Conservation (phyloP, 1,140 invertebrate species). For the Pararge aegeria region DNA sequence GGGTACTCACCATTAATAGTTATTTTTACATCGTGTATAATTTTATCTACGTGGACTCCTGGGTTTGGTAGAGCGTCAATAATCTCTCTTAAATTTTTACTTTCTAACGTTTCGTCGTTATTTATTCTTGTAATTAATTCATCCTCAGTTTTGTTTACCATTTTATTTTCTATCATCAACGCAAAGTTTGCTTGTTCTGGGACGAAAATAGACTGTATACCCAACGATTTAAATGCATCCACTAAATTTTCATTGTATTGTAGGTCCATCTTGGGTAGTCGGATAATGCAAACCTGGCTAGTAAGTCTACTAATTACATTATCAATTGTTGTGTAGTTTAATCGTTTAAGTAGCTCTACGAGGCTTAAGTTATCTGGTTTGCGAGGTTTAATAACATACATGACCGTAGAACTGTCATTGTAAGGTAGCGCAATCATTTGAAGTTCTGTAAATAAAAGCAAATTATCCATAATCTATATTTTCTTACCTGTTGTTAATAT, state of each 20-base stretch:
- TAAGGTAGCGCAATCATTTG: slow-evolving; percentile 88
- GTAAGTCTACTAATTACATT: slow-evolving; percentile 74
- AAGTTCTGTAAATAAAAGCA: slow-evolving; percentile 63
- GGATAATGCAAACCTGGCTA: slow-evolving; percentile 77
- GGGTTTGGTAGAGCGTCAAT: slow-evolving; percentile 73
- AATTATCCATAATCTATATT: not conserved
- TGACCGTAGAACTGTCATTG: slow-evolving; percentile 82
- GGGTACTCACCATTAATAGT: slow-evolving; percentile 68
- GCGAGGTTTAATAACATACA: slow-evolving; percentile 86
- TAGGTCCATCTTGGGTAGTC: slow-evolving; percentile 86
- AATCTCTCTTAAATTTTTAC: slow-evolving; percentile 31
- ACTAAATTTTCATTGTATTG: slow-evolving; percentile 80
- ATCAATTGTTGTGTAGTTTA: slow-evolving; percentile 80
- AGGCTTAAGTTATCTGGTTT: slow-evolving; percentile 72
- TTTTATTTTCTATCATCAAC: slow-evolving; percentile 73
- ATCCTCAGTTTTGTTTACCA: slow-evolving; percentile 40
- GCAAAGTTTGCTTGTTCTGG: slow-evolving; percentile 82
- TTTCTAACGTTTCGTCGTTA: slow-evolving; percentile 22
- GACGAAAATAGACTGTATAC: slow-evolving; percentile 83
- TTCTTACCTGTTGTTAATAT: not conserved
- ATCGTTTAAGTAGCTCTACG: slow-evolving; percentile 71
- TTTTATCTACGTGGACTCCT: slow-evolving; percentile 81
- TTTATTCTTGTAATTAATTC: slow-evolving; percentile 42
- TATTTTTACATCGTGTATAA: slow-evolving; percentile 84
- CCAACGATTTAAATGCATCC: slow-evolving; percentile 80